Percentiles rank a stretch among this genome's conserved stretches.
phyloP scores from a whole-genome alignment of 2,113 vertebrate species.

The Micromys minutus region DNA sequence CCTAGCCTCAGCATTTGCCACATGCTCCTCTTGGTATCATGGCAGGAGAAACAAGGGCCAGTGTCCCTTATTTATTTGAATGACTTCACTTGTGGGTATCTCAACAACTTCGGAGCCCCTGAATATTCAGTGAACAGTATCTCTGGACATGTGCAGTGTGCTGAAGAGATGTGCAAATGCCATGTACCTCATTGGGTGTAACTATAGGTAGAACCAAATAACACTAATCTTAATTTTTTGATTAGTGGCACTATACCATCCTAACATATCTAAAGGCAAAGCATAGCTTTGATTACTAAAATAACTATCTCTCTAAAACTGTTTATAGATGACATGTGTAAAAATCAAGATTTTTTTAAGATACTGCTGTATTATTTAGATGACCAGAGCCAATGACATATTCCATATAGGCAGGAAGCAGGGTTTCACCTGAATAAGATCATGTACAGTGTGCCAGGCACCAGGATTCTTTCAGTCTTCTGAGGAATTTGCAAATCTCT shows the following conservation, averaged over 20 bases:
- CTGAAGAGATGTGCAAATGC: neutral
- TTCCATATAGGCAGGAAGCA: neutral
- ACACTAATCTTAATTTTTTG: neutral
- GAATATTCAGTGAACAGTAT: neutral
- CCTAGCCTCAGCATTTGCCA: neutral
- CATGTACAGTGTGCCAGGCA: neutral
- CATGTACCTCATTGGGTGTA: neutral
- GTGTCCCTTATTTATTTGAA: neutral
- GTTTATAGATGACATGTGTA: neutral
- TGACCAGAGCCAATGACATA: conserved; percentile 3
- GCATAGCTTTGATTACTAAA: conserved; percentile 28
- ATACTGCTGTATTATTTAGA: conserved; percentile 8
- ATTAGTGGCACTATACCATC: neutral
- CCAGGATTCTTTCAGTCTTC: neutral
- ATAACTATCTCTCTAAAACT: neutral
- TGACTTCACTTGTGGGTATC: neutral
- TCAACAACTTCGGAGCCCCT: neutral
- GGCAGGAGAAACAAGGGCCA: neutral
- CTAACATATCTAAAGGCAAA: neutral
- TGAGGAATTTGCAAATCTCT: conserved; percentile 18
- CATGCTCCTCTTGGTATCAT: neutral
- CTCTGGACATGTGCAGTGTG: neutral
- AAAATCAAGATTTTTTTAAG: neutral
- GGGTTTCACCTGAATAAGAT: conserved; percentile 14
- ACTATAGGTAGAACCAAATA: neutral